Evolutionary conservation across 2,888 invertebrate species (phyloP), one percentile per base, ranked within the genome.

Genomic region (Calliphora vomitoria): DNA sequence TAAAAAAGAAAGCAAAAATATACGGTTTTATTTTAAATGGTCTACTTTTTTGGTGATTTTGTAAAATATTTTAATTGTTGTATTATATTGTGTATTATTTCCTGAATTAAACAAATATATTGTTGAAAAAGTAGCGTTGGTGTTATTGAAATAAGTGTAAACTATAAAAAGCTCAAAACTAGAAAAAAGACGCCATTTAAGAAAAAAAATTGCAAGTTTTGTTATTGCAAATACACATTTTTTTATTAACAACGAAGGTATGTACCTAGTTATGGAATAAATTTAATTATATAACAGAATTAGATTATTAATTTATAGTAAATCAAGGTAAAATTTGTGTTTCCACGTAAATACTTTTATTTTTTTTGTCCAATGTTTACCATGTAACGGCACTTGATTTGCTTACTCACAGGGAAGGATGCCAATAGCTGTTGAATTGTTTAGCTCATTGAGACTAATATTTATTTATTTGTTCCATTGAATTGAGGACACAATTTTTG

Each of bases 11-110:
- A 47, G 3, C 11, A 41, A 41, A 58, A 38, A 55, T 41, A 44
- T 18, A 53, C 80, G 71, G 47, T 81, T 81, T 71, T 38, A 62
- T 72, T 81, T 81, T 62, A 81, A 81, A 81, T 38, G 8, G 35
- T 13, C 8, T 18, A 62, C 10, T 62, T 75, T 8, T 62, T 62
- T 44, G 11, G 13, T 18, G 31, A 18, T 31, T 66, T 69, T 50
- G 44, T 69, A 35, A 60, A 60, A 13, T 15, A 60, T 60, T 66
- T 66, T 41, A 35, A 66, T 18, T 25, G 4, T 15, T 25, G 31
- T 60, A 6, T 44, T 66, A 66, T 20, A 41, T 44, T 18, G 10
- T 38, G 3, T 20, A 64, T 38, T 35, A 38, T 38, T n/a, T 64
- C 25, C 25, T 25, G 1, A n/a, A n/a, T 15, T 4, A 5, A 31